Evolutionary conservation across 2,888 invertebrate species (phyloP).

Genomic region (Drosophila setosimentum): DNA sequence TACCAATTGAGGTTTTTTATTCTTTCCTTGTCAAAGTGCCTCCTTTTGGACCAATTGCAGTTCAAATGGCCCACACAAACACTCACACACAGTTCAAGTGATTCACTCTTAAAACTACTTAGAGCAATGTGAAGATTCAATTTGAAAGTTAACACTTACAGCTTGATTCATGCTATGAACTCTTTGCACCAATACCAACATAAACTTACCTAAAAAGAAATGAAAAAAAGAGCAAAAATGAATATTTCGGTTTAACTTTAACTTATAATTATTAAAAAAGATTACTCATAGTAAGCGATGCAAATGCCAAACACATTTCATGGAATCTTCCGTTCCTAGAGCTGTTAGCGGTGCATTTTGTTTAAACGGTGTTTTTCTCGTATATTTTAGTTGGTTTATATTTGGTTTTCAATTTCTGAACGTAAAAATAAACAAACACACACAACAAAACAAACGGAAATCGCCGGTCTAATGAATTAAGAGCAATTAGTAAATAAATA

Average conservation of each 20-base stretch:
- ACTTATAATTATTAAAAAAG: conserved; percentile 27
- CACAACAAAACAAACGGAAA: conserved; percentile 29
- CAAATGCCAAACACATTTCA: conserved; percentile 6
- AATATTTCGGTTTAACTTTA: conserved; percentile 25
- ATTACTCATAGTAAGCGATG: conserved; percentile 16
- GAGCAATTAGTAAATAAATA: conserved; percentile 53
- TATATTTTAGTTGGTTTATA: conserved; percentile 14
- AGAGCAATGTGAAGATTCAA: conserved; percentile 20
- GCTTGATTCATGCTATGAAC: conserved; percentile 68
- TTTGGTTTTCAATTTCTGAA: conserved; percentile 26
- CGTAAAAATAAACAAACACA: conserved; percentile 51
- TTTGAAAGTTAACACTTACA: conserved; percentile 61
- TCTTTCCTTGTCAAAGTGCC: conserved; percentile 27
- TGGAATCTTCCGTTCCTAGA: conserved; percentile 46
- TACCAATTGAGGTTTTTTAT: conserved; percentile 27
- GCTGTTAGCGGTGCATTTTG: conserved; percentile 8
- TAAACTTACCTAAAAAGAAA: conserved; percentile 78
- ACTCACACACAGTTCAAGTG: conserved; percentile 8
- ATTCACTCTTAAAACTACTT: conserved; percentile 45
- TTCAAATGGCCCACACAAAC: conserved; percentile 15
- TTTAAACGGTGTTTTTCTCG: conserved; percentile 27
- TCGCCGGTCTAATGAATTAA: conserved; percentile 25
- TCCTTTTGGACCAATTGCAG: conserved; percentile 35
- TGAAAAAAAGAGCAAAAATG: conserved; percentile 15
- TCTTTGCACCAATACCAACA: conserved; percentile 57